phyloP scores from a whole-genome alignment of 1,140 invertebrate genomes.

The Hyposmocoma kahamanoa region DNA sequence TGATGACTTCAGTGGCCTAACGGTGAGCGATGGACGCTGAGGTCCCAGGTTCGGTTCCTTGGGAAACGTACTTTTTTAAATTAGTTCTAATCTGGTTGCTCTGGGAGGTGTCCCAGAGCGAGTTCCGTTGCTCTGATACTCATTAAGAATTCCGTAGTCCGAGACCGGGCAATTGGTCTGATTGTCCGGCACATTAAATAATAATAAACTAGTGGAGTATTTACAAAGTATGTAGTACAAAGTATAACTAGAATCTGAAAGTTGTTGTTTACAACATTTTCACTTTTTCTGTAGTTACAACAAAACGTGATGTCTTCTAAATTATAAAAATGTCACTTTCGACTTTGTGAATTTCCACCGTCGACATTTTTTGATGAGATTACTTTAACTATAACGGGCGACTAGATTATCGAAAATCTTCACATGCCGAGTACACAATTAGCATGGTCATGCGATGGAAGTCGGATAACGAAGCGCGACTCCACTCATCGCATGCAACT shows the following conservation, averaged over 20 bases:
- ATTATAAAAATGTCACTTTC: not conserved
- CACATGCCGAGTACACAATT: conserved; percentile 48
- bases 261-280: not conserved
- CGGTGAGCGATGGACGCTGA: too few species aligned
- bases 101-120: too few species aligned
- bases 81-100: too few species aligned
- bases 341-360: not conserved
- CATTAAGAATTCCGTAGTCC: too few species aligned
- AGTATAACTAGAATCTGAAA: not conserved
- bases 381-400: not conserved
- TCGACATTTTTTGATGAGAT: not conserved
- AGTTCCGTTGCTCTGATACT: too few species aligned
- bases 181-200: too few species aligned
- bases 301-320: not conserved
- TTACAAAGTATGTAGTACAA: too few species aligned
- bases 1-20: too few species aligned
- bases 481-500: conserved; percentile 49
- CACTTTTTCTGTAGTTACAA: not conserved
- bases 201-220: too few species aligned
- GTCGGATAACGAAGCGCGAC: conserved; percentile 56
- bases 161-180: too few species aligned
- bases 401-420: conserved; percentile 1
- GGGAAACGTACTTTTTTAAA: too few species aligned
- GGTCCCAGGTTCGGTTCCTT: too few species aligned
- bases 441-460: conserved; percentile 44